Conservation (phyloP, 2,888 invertebrate genomes). For the Phortica okadai region DNA sequence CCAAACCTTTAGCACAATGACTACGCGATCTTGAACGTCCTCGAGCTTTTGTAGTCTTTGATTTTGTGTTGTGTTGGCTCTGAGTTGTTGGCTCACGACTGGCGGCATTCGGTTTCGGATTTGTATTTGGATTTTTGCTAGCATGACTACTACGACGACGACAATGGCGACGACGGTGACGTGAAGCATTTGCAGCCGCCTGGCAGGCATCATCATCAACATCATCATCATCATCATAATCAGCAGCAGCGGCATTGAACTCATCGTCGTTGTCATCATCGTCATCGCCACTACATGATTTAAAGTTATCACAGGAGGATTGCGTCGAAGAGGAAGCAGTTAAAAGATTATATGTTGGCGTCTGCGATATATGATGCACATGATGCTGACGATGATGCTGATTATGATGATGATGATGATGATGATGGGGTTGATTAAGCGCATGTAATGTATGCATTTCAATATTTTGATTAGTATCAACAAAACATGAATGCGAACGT, state of each 20-base stretch:
- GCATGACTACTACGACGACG: constrained; percentile 40
- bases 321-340: constrained; percentile 64
- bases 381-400: constrained; percentile 42
- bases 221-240: constrained; percentile 48
- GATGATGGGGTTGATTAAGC: constrained; percentile 42
- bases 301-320: constrained; percentile 71
- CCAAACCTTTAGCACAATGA: constrained; percentile 56
- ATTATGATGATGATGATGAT: constrained; percentile 48
- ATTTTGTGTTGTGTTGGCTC: not conserved
- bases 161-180: constrained; percentile 50
- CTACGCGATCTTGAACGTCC: constrained; percentile 40
- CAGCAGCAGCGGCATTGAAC: constrained; percentile 16
- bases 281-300: constrained; percentile 50
- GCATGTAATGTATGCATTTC: constrained; percentile 48
- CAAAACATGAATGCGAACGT: constrained; percentile 70
- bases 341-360: constrained; percentile 53
- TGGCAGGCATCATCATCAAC: constrained; percentile 46
- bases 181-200: constrained; percentile 40
- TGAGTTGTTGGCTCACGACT: not conserved
- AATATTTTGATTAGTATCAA: constrained; percentile 53
- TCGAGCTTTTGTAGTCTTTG: not conserved
- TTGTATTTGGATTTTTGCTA: not conserved
- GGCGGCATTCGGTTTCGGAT: constrained; percentile 2
- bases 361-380: constrained; percentile 57
- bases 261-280: constrained; percentile 37